These are phyloP conservation scores for Furnarius figulus DNA, from an alignment of 2,113 vertebrate species.

Conservation along the genomic window DNA sequence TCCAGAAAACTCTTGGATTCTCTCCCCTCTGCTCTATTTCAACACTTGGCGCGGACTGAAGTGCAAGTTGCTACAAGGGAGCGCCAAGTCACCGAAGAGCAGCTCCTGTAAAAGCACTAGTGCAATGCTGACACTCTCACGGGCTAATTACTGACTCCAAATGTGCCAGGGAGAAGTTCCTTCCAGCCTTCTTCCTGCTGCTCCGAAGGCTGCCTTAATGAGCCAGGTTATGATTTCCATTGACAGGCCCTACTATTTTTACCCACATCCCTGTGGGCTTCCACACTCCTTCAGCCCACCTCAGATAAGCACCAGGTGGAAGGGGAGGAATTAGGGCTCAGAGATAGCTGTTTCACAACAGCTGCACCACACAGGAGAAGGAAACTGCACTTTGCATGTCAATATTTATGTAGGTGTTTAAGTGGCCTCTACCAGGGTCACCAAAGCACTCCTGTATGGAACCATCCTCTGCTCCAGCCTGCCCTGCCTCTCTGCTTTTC, in stretches of 20 bases:
- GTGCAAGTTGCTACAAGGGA: accelerated
- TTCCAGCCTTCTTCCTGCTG: background rate
- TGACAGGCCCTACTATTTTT: constrained; percentile 11
- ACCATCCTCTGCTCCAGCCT: background rate
- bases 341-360: background rate
- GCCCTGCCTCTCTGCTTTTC: too few relatives aligned
- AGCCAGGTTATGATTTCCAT: constrained; percentile 5
- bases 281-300: background rate
- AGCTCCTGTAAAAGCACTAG: background rate
- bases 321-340: background rate
- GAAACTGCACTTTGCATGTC: background rate
- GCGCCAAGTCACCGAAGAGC: background rate
- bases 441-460: background rate
- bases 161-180: background rate
- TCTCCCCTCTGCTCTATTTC: background rate
- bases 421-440: background rate
- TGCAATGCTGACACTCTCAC: background rate
- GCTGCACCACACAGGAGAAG: background rate
- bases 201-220: background rate
- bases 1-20: background rate
- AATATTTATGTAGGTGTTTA: background rate
- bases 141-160: constrained; percentile 2
- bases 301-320: background rate
- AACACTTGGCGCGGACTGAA: accelerated
- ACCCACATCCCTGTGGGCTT: background rate